These are phyloP conservation scores for Rallus crepitans DNA, from an alignment of 2,797 vertebrate species.

Conservation along the genomic window DNA sequence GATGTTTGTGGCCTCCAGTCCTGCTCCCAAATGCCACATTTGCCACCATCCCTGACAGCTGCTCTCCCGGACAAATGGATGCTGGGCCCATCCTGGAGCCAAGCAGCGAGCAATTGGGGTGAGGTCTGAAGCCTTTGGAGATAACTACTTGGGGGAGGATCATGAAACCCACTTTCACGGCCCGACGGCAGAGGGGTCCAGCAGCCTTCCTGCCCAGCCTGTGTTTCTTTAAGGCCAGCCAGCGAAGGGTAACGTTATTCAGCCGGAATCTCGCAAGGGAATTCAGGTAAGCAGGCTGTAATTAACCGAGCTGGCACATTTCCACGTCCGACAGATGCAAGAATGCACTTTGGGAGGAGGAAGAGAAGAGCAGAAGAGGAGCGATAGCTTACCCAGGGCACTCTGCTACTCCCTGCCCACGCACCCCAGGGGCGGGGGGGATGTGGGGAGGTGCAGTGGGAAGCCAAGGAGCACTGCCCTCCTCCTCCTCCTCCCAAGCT, in stretches of 20 bases:
- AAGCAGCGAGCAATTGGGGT: rapidly evolving
- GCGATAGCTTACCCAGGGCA: background rate
- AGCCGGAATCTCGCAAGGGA: slow-evolving; percentile 44
- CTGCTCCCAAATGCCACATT: background rate
- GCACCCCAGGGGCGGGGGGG: rapidly evolving
- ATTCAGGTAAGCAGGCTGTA: slow-evolving; percentile 73
- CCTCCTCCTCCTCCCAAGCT: background rate
- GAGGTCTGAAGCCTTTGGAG: background rate
- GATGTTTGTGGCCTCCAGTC: background rate
- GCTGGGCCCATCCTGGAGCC: background rate
- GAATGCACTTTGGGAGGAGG: slow-evolving; percentile 38
- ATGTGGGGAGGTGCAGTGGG: too few relatives aligned
- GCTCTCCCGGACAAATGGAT: background rate
- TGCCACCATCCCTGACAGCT: background rate
- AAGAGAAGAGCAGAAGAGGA: background rate
- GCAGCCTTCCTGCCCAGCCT: background rate
- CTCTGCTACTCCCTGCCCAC: background rate
- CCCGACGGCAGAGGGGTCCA: background rate
- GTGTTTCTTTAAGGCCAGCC: slow-evolving; percentile 37
- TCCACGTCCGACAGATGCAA: slow-evolving; percentile 67
- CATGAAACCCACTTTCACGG: rapidly evolving
- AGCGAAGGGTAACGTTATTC: slow-evolving; percentile 45
- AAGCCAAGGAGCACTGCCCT: background rate
- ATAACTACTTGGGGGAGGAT: background rate
- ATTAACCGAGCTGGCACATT: slow-evolving; percentile 66